Conservation (phyloP, 2,113 vertebrate genomes). For the Poeciliopsis prolifica region DNA sequence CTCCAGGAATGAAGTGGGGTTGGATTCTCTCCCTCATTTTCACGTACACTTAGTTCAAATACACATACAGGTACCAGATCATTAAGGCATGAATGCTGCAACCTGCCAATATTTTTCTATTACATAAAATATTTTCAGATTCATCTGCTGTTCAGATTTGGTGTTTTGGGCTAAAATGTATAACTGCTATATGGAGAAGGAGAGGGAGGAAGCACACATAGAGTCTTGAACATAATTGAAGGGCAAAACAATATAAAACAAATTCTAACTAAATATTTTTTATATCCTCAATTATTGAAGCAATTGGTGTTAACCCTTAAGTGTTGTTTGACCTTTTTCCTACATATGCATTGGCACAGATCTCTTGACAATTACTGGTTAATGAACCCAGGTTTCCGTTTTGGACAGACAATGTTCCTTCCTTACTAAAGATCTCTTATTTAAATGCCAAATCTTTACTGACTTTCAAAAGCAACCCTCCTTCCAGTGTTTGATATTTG, state of each 20-base stretch:
- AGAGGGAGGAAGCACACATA: too few species aligned
- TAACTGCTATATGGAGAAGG: too few species aligned
- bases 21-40: slow-evolving; percentile 16
- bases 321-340: not conserved
- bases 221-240: too few species aligned
- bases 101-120: not conserved
- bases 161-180: too few species aligned
- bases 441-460: too few species aligned
- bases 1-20: slow-evolving; percentile 62
- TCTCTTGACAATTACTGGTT: not conserved
- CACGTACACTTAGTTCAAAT: not conserved
- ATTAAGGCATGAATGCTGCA: too few species aligned
- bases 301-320: not conserved
- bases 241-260: not conserved
- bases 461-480: too few species aligned
- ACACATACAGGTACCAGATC: not conserved
- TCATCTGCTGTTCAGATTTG: not conserved
- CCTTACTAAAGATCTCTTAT: too few species aligned
- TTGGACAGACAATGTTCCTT: not conserved
- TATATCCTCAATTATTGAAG: not conserved
- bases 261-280: not conserved
- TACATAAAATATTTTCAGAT: not conserved
- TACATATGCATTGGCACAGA: not conserved
- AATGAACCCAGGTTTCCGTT: not conserved
- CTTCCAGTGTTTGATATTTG: too few species aligned